Percentiles rank a stretch among this genome's conserved stretches.
Conservation (phyloP, 2,797 vertebrate species). For the Sarcophilus harrisii region DNA sequence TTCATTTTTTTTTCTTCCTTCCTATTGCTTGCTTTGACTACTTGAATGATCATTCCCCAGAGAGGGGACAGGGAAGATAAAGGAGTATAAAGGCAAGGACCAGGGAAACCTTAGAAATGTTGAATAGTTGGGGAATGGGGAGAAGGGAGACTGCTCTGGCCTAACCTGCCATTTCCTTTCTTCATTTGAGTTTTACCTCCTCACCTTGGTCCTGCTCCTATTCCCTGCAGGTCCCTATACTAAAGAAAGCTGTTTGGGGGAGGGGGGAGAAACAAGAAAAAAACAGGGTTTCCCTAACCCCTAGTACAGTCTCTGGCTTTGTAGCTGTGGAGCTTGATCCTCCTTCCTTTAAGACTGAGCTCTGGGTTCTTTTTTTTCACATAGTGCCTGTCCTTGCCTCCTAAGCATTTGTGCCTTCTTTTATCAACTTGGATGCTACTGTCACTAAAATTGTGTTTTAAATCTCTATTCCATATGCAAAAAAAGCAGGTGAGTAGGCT, state of each 20-base stretch:
- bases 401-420: not conserved
- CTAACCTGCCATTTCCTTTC: not conserved
- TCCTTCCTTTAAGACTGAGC: not conserved
- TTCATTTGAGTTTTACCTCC: not conserved
- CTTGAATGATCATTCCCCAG: not conserved
- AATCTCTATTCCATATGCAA: not conserved
- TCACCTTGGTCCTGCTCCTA: not conserved
- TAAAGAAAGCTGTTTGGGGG: not conserved
- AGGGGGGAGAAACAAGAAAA: fast-evolving
- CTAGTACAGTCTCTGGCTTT: not conserved
- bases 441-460: not conserved
- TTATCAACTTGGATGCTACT: not conserved
- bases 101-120: not conserved
- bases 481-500: fast-evolving
- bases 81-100: not conserved
- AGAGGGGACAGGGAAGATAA: not conserved
- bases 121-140: not conserved
- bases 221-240: not conserved
- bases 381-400: fast-evolving
- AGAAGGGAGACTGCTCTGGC: not conserved
- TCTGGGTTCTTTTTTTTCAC: not conserved
- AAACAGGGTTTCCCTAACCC: fast-evolving
- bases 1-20: constrained; percentile 12
- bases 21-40: constrained; percentile 25
- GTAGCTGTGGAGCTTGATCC: not conserved